A percentile compares a stretch with the other conserved stretches of the same genome.
phyloP scores from a whole-genome alignment of 2,888 invertebrate species.

The Pyrochroa serraticornis region DNA sequence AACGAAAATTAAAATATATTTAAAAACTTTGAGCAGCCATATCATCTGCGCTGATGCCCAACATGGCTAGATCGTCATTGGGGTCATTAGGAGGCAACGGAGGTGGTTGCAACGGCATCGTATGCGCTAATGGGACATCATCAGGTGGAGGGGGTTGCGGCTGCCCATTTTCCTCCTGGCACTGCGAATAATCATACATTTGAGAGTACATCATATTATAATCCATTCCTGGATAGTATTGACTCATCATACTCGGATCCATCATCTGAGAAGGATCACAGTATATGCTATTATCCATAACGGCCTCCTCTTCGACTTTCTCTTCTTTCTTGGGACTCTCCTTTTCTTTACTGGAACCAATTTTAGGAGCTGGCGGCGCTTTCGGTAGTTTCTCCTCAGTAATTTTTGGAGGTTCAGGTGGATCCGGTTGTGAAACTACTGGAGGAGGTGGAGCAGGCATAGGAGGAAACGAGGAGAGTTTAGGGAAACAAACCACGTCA shows the following conservation, averaged over 20 bases:
- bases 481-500: slow-evolving; percentile 57
- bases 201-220: slow-evolving; percentile 50
- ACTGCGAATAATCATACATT: slow-evolving; percentile 49
- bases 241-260: slow-evolving; percentile 42
- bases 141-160: slow-evolving; percentile 34
- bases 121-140: slow-evolving; percentile 47
- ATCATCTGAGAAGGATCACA: slow-evolving; percentile 38
- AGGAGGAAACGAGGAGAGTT: slow-evolving; percentile 53
- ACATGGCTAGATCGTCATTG: slow-evolving; percentile 78
- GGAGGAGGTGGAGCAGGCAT: slow-evolving; percentile 39
- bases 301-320: slow-evolving; percentile 53
- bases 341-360: slow-evolving; percentile 15
- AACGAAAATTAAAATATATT: slow-evolving; percentile 9
- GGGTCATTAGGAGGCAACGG: slow-evolving; percentile 59
- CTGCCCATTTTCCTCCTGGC: slow-evolving; percentile 26
- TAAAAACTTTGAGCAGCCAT: slow-evolving; percentile 64
- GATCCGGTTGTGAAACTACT: slow-evolving; percentile 39
- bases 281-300: slow-evolving; percentile 39
- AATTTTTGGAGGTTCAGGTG: slow-evolving; percentile 50
- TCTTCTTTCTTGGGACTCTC: slow-evolving; percentile 36
- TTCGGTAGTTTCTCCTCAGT: slow-evolving; percentile 27
- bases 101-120: slow-evolving; percentile 54
- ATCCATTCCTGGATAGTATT: slow-evolving; percentile 46
- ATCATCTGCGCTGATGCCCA: slow-evolving; percentile 86
- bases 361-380: slow-evolving; percentile 41